Evolutionary conservation across 2,888 invertebrate species (phyloP), one percentile per base, ranked within the genome.

Genomic region (Hemistola chrysoprasaria): DNA sequence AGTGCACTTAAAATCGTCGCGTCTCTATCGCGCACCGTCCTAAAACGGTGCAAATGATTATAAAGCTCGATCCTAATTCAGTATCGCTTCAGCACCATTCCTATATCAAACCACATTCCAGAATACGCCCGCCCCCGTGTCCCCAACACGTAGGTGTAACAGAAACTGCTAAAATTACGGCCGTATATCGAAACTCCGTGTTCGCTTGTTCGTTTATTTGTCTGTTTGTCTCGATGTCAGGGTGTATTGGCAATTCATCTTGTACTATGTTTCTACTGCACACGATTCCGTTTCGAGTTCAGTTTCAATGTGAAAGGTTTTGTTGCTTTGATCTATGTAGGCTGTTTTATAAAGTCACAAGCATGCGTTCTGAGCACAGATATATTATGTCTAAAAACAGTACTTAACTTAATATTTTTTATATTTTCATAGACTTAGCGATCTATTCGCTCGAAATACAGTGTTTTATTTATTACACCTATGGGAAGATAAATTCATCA

Each of bases 221-320:
- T 78, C 66, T 67, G 78, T 73, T 61, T 66, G 76, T 73, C 58
- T 60, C 43, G 36, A 36, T 64, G 70, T 64, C 55, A 63, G 49
- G 47, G 56, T 36, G 63, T 76, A 81, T 82, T 75, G 82, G 71
- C 83, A 76, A 85, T 86, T 80, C 78, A 84, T 86, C 81, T 85
- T 78, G 60, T 59, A 55, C 64, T 65, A 59, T 62, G 54, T 52
- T 50, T 48, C 62, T 57, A 53, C 41, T 36, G 52, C 16, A 42
- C 44, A 44, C 47, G 37, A 36, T 47, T 58, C 53, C 59, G 49
- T 48, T 50, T 39, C 56, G 26, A 20, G 33, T 32, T 41, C 29
- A 32, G 37, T 26, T 40, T 38, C n/a, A 35, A n/a, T 20, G 28
- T 42, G 23, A 8, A 16, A 16, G 25, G 22, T 5, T 8, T 8